Conservation (phyloP, 1,140 invertebrate genomes). For the Meteorus sp. region DNA sequence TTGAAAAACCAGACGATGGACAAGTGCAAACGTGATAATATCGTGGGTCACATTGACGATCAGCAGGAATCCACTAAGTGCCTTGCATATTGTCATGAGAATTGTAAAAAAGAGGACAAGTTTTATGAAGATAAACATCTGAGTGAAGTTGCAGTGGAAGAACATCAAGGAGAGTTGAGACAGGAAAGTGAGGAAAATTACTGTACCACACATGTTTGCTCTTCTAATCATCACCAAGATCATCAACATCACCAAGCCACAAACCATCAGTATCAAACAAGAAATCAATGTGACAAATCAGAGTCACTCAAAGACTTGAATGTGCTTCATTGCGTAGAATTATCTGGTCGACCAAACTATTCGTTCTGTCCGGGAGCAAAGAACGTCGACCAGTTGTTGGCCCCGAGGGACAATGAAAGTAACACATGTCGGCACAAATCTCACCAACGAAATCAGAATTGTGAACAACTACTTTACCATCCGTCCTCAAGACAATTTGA, state of each 20-base stretch:
- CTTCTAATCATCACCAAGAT: neutral
- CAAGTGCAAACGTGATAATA: neutral
- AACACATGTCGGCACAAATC: neutral
- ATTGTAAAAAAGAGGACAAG: neutral
- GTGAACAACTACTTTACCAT: slow-evolving; percentile 21
- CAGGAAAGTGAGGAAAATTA: neutral
- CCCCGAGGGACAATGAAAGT: slow-evolving; percentile 6
- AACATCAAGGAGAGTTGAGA: no score
- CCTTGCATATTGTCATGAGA: neutral
- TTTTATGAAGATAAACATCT: neutral
- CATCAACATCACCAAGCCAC: neutral
- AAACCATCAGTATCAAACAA: neutral
- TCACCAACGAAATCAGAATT: slow-evolving; percentile 26
- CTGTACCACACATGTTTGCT: neutral
- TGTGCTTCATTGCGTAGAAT: neutral
- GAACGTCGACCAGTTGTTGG: slow-evolving; percentile 9
- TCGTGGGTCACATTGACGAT: neutral
- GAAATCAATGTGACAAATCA: neutral
- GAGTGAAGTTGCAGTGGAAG: slow-evolving; percentile 1
- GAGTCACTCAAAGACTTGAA: neutral
- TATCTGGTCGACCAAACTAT: neutral
- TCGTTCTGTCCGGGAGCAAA: neutral
- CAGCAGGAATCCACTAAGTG: neutral
- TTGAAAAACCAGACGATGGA: neutral
- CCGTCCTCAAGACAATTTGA: neutral